phyloP scores from a whole-genome alignment of 2,113 vertebrate species.

The Chitala chitala region DNA sequence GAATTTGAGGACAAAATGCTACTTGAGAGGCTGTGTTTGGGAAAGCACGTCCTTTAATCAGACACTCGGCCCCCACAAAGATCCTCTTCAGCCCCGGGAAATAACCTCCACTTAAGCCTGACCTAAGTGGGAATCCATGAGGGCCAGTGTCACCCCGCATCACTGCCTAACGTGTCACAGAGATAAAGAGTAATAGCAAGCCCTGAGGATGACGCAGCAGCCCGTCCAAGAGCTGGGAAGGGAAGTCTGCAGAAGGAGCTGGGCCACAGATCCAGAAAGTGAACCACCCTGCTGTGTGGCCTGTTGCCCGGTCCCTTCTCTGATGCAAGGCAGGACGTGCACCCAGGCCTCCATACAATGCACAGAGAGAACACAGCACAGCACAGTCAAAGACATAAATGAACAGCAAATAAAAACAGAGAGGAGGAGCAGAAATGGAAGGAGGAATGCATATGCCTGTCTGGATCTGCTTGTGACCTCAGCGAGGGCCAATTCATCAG shows the following conservation, averaged over 20 bases:
- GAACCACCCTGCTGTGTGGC: neutral
- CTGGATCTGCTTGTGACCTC: constrained; percentile 43
- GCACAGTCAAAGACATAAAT: neutral
- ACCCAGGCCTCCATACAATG: too few species aligned
- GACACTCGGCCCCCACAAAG: neutral
- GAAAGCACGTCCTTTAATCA: neutral
- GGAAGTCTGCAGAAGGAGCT: neutral
- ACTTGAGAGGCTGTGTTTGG: neutral
- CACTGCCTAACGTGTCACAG: neutral
- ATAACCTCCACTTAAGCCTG: neutral
- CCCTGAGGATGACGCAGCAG: neutral
- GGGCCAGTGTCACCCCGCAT: neutral
- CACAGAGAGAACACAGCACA: too few species aligned
- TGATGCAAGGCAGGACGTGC: too few species aligned
- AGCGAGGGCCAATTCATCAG: constrained; percentile 49
- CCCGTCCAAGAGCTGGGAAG: neutral
- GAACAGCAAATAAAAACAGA: constrained; percentile 46
- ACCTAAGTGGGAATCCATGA: neutral
- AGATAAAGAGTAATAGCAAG: neutral
- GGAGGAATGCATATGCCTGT: constrained; percentile 42
- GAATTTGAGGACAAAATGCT: neutral
- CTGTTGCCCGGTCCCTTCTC: neutral
- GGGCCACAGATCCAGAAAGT: neutral
- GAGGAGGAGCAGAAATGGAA: constrained; percentile 37
- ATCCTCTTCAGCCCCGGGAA: neutral